A percentile compares a stretch with the other conserved stretches of the same genome.
Conservation (phyloP, 2,113 vertebrate genomes). For the Rhea pennata region DNA sequence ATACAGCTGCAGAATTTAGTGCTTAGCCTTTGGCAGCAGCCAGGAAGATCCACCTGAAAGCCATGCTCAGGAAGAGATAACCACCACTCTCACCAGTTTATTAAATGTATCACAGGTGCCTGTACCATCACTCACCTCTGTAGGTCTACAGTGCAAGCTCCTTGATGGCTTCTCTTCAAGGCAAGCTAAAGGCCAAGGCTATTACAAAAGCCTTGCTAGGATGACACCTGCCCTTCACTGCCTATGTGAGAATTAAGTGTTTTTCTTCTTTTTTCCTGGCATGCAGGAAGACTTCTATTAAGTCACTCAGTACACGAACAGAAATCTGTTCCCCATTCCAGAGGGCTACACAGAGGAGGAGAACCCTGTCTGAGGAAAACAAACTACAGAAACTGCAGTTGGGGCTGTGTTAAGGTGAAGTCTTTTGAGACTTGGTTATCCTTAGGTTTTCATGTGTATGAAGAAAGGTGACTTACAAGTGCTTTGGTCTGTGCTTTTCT, state of each 20-base stretch:
- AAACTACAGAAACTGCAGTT: rapidly evolving
- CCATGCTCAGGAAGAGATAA: not conserved
- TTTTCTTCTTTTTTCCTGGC: not conserved
- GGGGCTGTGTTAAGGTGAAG: not conserved
- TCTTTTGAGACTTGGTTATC: not conserved
- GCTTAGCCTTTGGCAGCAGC: not conserved
- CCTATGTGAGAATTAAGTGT: not conserved
- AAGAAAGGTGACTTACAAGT: not conserved
- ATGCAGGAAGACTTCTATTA: not conserved
- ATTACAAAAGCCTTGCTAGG: not conserved
- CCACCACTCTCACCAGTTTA: not conserved
- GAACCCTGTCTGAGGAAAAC: not conserved
- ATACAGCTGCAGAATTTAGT: not conserved
- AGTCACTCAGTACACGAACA: not conserved
- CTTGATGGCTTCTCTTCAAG: not conserved
- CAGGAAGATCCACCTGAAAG: not conserved
- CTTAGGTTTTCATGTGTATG: rapidly evolving
- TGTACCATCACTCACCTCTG: not conserved
- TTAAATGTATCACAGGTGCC: not conserved
- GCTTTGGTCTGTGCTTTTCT: not conserved
- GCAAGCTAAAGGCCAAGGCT: not conserved
- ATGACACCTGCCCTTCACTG: not conserved
- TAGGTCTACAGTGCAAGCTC: not conserved
- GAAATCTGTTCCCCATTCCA: not conserved
- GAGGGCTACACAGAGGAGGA: not conserved